Base-by-base conservation (phyloP, 2,888 invertebrate genomes). In the Lasioglossum oenotherae region DNA sequence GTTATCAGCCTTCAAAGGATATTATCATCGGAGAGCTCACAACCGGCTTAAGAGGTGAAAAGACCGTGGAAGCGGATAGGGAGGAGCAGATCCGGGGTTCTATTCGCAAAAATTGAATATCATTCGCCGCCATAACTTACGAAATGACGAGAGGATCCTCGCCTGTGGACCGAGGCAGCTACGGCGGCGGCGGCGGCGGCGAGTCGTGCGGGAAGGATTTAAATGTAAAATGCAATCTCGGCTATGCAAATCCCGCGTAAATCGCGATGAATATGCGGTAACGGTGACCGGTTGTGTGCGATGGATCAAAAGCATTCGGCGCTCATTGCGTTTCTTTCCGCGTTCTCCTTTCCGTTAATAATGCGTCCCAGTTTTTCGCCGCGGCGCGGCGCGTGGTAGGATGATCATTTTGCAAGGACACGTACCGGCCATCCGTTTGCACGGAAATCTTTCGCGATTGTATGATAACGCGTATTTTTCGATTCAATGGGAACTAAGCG, bases 211-310 rank as follows among this genome's bases (percentile, higher is more conserved):
- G 80, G 77, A 83, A 86, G 85, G 91, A 92, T 92, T 92, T 92
- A 90, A 92, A 92, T 92, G 92, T 92, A 92, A 92, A 92, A 92
- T 92, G 92, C 91, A 92, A 92, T 92, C 92, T 91, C 87, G 90
- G 91, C 89, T 91, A 92, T 91, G 92, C 87, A 92, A 92, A 92
- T 91, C 86, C 78, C 79, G 86, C 88, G 88, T 90, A 90, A 92
- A 92, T 91, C 91, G 91, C 77, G 85, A 78, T 81, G 84, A 91
- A 91, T 92, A 91, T 91, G 91, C 91, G 86, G 82, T 81, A 86
- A 82, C 78, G 89, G 78, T 86, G 85, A 79, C 87, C 85, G 79
- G 78, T 85, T 88, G 86, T 89, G 81, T 85, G 90, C 85, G 80
- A 84, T 87, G 89, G 88, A 89, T 89, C 89, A 86, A 76, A 46